Conservation (phyloP, 2,797 vertebrate genomes). For the Paguma larvata region DNA sequence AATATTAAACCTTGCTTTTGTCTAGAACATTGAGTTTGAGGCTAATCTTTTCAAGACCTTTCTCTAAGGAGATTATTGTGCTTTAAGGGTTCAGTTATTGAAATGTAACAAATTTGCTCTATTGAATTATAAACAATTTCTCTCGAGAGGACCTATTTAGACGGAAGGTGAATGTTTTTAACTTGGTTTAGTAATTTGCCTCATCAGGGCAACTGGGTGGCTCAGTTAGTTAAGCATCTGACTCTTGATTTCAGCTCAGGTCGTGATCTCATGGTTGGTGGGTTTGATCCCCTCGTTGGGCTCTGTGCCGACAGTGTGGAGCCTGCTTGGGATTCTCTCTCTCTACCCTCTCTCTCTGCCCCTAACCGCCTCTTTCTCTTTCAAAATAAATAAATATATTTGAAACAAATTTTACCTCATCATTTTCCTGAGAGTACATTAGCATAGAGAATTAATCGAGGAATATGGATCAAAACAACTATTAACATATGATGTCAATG, state of each 20-base stretch:
- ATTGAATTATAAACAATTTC: slow-evolving; percentile 53
- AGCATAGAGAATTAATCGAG: background rate
- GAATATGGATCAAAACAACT: background rate
- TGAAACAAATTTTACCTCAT: background rate
- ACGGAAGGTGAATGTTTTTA: slow-evolving; percentile 41
- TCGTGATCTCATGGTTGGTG: too few relatives aligned
- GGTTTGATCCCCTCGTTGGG: too few relatives aligned
- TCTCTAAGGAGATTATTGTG: slow-evolving; percentile 62
- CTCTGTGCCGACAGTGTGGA: too few relatives aligned
- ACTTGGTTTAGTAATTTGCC: slow-evolving; percentile 32
- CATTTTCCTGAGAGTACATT: slow-evolving; percentile 28
- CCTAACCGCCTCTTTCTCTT: too few relatives aligned
- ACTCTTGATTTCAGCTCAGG: too few relatives aligned
- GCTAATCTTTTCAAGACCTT: slow-evolving; percentile 63
- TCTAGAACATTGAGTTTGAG: slow-evolving; percentile 63
- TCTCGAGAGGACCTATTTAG: background rate
- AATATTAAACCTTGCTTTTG: slow-evolving; percentile 72
- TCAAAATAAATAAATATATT: too few relatives aligned
- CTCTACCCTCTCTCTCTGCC: too few relatives aligned
- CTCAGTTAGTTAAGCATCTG: too few relatives aligned
- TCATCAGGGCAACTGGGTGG: background rate
- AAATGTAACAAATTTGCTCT: slow-evolving; percentile 20
- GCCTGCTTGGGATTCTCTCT: too few relatives aligned
- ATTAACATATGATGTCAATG: background rate
- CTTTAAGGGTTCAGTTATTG: slow-evolving; percentile 12